phyloP scores from a whole-genome alignment of 2,113 vertebrate genomes.

The Malurus alboscapulatus region DNA sequence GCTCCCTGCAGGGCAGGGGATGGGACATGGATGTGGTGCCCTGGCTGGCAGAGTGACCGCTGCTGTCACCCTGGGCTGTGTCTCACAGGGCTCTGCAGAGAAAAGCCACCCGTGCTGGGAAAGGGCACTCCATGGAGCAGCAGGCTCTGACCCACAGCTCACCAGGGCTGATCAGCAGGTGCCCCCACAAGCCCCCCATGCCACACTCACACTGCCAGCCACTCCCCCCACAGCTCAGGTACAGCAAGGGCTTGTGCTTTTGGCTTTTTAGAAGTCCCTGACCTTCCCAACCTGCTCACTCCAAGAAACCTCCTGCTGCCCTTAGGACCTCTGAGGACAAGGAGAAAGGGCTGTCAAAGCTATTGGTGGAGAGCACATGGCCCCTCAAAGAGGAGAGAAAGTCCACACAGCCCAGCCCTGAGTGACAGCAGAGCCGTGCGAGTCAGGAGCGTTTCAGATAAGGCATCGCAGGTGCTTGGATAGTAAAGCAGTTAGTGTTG shows the following conservation, averaged over 20 bases:
- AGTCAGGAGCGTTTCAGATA: conserved; percentile 55
- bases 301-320: not conserved
- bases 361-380: not conserved
- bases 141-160: not conserved
- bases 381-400: not conserved
- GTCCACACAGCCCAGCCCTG: conserved; percentile 7
- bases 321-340: not conserved
- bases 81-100: not conserved
- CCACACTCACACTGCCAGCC: not conserved
- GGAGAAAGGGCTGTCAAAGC: not conserved
- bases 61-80: not conserved
- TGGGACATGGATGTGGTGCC: not conserved
- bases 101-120: not conserved
- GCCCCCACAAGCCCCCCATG: accelerated
- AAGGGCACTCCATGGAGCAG: not conserved
- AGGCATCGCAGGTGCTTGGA: conserved; percentile 80
- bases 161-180: not conserved
- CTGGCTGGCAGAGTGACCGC: accelerated
- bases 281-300: not conserved
- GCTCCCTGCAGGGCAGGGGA: not conserved
- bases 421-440: not conserved
- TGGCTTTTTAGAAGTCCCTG: conserved; percentile 6
- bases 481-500: conserved; percentile 63
- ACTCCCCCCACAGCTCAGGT: not conserved
- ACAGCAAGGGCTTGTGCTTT: not conserved